Conservation (phyloP, 2,797 vertebrate genomes). For the Threskiornis aethiopicus region DNA sequence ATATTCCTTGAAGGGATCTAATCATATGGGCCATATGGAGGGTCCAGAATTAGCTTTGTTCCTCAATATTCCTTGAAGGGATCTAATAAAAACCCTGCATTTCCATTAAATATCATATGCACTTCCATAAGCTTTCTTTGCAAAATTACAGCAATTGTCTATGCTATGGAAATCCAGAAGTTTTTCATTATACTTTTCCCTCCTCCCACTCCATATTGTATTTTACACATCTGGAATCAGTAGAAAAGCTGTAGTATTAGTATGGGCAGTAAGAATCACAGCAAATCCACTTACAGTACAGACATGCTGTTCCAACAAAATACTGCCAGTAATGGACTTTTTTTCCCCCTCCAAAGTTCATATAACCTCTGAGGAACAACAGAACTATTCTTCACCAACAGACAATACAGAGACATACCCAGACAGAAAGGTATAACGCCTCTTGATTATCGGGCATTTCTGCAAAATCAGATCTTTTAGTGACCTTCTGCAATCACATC, state of each 20-base stretch:
- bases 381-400: background rate
- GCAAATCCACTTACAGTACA: constrained; percentile 4
- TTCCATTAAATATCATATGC: background rate
- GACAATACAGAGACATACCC: background rate
- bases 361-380: background rate
- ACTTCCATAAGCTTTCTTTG: background rate
- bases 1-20: background rate
- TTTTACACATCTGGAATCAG: constrained; percentile 20
- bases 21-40: background rate
- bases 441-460: background rate
- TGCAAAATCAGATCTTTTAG: background rate
- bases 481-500: background rate
- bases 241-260: constrained; percentile 21
- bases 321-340: background rate
- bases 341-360: background rate
- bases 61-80: background rate
- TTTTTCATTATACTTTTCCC: constrained; percentile 5
- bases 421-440: background rate
- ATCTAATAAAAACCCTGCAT: background rate
- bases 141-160: background rate
- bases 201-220: background rate
- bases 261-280: background rate
- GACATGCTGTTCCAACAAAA: background rate
- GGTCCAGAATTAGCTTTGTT: background rate
- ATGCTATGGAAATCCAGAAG: background rate